These are phyloP conservation scores for Lochmaea crataegi DNA, from an alignment of 2,888 invertebrate species.

Conservation along the genomic window DNA sequence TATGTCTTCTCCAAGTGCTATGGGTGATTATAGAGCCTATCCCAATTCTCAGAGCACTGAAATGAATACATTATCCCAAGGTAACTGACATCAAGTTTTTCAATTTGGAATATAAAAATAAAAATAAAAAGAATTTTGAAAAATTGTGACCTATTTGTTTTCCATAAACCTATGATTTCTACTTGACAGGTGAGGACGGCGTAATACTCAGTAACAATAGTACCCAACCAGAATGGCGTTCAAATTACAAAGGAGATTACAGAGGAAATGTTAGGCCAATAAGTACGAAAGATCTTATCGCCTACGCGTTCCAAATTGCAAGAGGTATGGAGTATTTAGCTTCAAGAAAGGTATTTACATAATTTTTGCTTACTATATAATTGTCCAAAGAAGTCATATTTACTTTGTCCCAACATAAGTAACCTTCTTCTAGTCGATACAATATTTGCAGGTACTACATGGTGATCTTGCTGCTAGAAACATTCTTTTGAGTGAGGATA, in stretches of 20 bases:
- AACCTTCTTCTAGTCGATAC: too few relatives aligned
- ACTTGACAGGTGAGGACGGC: constrained; percentile 60
- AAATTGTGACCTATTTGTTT: too few relatives aligned
- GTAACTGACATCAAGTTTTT: constrained; percentile 24
- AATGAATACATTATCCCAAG: constrained; percentile 44
- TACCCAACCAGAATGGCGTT: constrained; percentile 81
- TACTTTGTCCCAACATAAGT: too few relatives aligned
- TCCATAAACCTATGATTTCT: too few relatives aligned
- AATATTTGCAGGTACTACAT: constrained; percentile 84
- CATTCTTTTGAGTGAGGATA: constrained; percentile 87
- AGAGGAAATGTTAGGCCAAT: constrained; percentile 76
- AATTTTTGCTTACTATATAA: not conserved
- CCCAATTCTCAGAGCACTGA: constrained; percentile 42
- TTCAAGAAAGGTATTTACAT: constrained; percentile 77
- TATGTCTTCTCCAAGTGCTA: constrained; percentile 40
- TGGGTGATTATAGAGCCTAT: constrained; percentile 56
- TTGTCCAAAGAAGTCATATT: too few relatives aligned
- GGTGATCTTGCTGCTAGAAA: constrained; percentile 93
- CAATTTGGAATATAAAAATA: not conserved
- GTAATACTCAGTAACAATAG: constrained; percentile 68
- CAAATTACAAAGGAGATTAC: constrained; percentile 83
- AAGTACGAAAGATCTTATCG: constrained; percentile 85
- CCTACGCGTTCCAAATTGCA: constrained; percentile 94
- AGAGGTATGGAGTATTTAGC: constrained; percentile 96
- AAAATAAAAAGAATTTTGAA: too few relatives aligned